Conservation (phyloP, 2,113 vertebrate species). For the Nycticebus coucang region DNA sequence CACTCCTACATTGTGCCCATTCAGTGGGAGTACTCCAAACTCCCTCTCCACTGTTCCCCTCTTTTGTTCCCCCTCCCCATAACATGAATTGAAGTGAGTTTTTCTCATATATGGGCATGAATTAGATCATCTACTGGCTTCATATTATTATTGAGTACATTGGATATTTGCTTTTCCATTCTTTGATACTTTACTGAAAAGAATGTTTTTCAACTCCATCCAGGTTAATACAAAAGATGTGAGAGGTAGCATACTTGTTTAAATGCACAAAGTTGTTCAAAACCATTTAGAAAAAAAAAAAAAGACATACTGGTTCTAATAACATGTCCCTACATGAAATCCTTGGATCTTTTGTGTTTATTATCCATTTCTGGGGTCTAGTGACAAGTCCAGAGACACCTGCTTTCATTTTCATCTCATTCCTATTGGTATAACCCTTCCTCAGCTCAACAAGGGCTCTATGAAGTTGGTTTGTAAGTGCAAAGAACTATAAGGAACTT, state of each 20-base stretch:
- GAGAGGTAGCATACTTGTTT: background rate
- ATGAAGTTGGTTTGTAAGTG: background rate
- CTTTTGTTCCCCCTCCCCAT: no score
- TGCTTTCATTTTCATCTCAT: background rate
- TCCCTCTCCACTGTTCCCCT: no score
- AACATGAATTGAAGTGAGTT: no score
- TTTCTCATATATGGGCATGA: no score
- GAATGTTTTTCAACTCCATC: no score
- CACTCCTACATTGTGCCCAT: no score
- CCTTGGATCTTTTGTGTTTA: background rate
- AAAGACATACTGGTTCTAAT: background rate
- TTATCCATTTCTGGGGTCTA: background rate
- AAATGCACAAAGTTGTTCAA: background rate
- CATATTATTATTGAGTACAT: no score
- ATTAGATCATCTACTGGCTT: no score
- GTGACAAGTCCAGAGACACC: background rate
- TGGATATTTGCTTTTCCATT: no score
- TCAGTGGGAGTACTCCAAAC: no score
- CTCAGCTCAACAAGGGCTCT: background rate
- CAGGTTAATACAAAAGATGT: no score
- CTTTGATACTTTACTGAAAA: no score
- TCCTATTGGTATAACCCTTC: conserved; percentile 3
- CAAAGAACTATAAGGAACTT: conserved; percentile 56
- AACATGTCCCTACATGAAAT: background rate
- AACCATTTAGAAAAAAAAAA: conserved; percentile 20